Base-by-base conservation (phyloP, 1,140 invertebrate species). In the Euglossa dilemma region DNA sequence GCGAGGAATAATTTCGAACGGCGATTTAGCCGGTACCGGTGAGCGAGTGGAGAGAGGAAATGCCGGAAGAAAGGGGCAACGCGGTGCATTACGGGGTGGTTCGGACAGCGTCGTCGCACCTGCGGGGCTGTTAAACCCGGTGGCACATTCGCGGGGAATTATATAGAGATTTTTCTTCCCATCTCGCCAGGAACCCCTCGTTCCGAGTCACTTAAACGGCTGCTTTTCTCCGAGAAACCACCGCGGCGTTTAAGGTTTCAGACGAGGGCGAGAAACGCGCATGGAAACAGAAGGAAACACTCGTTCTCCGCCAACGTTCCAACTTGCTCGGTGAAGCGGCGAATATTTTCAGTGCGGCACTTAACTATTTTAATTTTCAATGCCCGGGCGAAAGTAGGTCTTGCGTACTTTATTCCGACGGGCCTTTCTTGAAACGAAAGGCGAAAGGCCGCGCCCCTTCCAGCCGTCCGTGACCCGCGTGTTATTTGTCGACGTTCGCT, bases 301-400 rank as follows among this genome's bases (percentile, higher is more conserved):
- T 50, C 5, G 6, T n/a, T 45, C 50, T 57, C 14, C 4, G n/a
- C 28, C 7, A 56, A 25, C 50, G 8, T 43, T 36, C 12, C 23
- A 7, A 4, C 43, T 72, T n/a, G 20, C 54, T 28, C 20, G 45
- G 12, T 25, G 28, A 52, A 52, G 16, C 79, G 36, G 43, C 18
- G 52, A 67, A 67, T 75, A 81, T 81, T 81, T 75, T 67, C 61
- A 66, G 52, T 28, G n/a, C 28, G 23, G 52, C 28, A 66, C 73
- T 72, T 69, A 50, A 50, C 80, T 82, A 82, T 67, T 82, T 82
- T 76, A 76, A 82, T 82, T 82, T 67, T 82, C 80, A 82, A 76
- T 82, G 80, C 73, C 20, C 12, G 18, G 14, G 63, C n/a, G 45
- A 82, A 82, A 82, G 52, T 82, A 82, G 80, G 80, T 82, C 73